Base-by-base conservation (phyloP, 2,113 vertebrate species). In the Phalacrocorax carbo region DNA sequence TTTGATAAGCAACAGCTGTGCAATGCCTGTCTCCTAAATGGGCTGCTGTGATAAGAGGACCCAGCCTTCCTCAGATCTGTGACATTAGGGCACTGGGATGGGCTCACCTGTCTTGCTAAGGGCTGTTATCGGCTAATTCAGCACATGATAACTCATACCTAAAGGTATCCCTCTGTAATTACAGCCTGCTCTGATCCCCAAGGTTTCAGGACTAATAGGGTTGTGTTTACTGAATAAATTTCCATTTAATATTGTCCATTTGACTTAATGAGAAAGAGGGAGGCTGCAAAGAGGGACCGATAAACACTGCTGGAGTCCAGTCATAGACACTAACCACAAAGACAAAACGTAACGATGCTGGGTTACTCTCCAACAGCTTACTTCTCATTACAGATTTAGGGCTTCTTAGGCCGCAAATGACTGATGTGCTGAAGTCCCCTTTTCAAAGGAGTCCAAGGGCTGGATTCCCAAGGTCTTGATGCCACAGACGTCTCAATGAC, bases 1-100 rank as follows among this genome's bases (percentile, higher is more conserved):
- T 78, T 68, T 88, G 78, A n/a, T 20, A 64, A 71, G 51, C 44
- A 38, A 13, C 27, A 78, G 69, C 65, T 66, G 55, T 11, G 38
- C 68, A 55, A 6, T 16, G 42, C 36, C 2, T 4, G 49, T 34
- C 69, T 95, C 69, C 70, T 70, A 25, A 61, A n/a, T 6, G 29
- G 29, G 75, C 69, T 94, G 70, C 29, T 79, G 69, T 23, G 86
- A 76, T 51, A 55, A 86, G 62, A 81, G 48, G 34, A 55, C 42
- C 54, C 76, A 52, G 34, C 15, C 30, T 48, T 30, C 10, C 57
- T 66, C 85, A 78, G 60, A 36, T 70, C 85, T 2, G 1, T 51
- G 49, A 54, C 38, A 42, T 7, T 0, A 62, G 9, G 36, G 40
- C 23, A 52, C 29, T 0, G 0, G 27, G 10, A 5, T 3, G 51